phyloP scores from a whole-genome alignment of 2,113 vertebrate genomes.

The Dunckerocampus dactyliophorus region DNA sequence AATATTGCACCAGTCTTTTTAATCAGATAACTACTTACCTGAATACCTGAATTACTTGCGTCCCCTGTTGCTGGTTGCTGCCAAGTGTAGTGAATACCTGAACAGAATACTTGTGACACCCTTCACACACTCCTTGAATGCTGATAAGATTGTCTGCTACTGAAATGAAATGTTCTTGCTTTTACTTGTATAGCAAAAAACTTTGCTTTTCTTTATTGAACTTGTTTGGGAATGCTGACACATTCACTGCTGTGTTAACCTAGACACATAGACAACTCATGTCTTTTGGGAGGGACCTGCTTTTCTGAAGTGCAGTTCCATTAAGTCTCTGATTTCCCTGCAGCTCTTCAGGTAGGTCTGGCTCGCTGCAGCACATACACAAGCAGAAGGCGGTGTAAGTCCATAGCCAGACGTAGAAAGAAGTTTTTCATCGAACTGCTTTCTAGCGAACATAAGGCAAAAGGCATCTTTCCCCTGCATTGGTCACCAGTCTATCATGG shows the following conservation, averaged over 20 bases:
- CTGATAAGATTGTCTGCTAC: neutral
- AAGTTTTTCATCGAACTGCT: no score
- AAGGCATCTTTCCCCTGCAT: no score
- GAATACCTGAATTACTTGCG: neutral
- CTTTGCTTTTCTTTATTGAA: neutral
- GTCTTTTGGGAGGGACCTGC: neutral
- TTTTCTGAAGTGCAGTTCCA: neutral
- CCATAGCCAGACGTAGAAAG: no score
- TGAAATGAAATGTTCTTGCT: conserved; percentile 6
- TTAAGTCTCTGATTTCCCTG: neutral
- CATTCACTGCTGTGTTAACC: neutral
- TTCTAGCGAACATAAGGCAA: no score
- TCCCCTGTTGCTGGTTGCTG: no score
- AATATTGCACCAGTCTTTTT: neutral
- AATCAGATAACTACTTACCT: neutral
- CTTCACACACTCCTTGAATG: neutral
- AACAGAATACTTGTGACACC: neutral
- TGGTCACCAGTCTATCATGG: no score
- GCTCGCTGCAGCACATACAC: no score
- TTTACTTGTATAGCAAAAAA: neutral
- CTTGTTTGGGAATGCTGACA: neutral
- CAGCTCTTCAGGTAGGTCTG: neutral
- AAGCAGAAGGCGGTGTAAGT: no score
- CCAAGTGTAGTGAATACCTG: no score
- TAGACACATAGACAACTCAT: neutral